Conservation (phyloP, 2,113 vertebrate genomes). For the Catharus fuscescens region DNA sequence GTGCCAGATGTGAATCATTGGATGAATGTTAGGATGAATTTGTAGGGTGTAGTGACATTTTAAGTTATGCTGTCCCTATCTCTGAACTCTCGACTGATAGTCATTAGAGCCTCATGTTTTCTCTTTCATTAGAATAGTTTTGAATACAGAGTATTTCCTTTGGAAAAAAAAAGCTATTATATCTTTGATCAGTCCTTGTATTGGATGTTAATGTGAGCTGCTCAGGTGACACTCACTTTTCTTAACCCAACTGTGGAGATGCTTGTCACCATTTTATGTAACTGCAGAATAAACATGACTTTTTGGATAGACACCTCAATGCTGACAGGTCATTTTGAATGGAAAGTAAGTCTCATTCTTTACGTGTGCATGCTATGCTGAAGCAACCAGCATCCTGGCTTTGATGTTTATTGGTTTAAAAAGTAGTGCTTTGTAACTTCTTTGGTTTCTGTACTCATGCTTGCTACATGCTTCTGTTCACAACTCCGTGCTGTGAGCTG, state of each 20-base stretch:
- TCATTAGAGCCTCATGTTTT: not conserved
- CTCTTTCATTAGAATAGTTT: not conserved
- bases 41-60: not conserved
- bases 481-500: not conserved
- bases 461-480: not conserved
- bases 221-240: not conserved
- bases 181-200: not conserved
- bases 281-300: not conserved
- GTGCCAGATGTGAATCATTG: not conserved
- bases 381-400: not conserved
- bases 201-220: not conserved
- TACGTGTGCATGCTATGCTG: fast-evolving
- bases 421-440: not conserved
- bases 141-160: not conserved
- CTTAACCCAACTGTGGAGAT: not conserved
- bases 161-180: not conserved
- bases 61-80: not conserved
- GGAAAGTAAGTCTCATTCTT: not conserved
- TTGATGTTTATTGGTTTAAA: not conserved
- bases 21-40: too few relatives aligned
- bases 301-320: not conserved
- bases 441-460: not conserved
- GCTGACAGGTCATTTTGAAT: not conserved
- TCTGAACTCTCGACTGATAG: not conserved
- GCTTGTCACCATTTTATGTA: not conserved